Percentiles rank a stretch among this genome's conserved stretches.
phyloP scores from a whole-genome alignment of 2,113 vertebrate species.

The Oenanthe melanoleuca region DNA sequence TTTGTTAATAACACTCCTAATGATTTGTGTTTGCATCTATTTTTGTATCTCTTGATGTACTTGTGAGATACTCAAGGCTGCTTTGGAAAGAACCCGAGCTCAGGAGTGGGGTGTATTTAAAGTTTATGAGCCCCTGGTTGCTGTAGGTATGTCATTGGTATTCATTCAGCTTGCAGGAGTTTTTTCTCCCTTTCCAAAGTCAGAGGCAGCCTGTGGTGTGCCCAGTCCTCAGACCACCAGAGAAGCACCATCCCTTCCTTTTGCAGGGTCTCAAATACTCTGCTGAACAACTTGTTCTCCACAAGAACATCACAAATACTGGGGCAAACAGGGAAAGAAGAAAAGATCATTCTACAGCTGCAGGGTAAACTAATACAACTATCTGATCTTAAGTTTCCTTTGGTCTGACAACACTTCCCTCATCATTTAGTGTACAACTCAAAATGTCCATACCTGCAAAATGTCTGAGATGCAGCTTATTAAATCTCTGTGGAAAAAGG shows the following conservation, averaged over 20 bases:
- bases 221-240: not conserved
- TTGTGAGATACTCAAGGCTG: not conserved
- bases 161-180: not conserved
- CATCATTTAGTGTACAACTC: not conserved
- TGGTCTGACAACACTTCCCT: not conserved
- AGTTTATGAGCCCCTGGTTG: not conserved
- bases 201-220: not conserved
- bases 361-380: not conserved
- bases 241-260: not conserved
- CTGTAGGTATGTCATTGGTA: not conserved
- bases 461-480: not conserved
- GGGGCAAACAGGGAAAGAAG: not conserved
- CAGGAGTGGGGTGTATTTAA: not conserved
- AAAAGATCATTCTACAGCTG: not conserved
- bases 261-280: not conserved
- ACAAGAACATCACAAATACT: not conserved
- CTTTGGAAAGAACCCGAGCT: not conserved
- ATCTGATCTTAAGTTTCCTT: not conserved
- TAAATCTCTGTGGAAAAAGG: not conserved
- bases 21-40: slow-evolving; percentile 20
- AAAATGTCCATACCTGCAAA: not conserved
- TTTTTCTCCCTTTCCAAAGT: not conserved
- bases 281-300: not conserved
- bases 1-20: slow-evolving; percentile 6
- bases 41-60: not conserved